Evolutionary conservation across 2,888 invertebrate species (phyloP), one percentile per base, ranked within the genome.

Genomic region (Synanthedon myopaeformis): DNA sequence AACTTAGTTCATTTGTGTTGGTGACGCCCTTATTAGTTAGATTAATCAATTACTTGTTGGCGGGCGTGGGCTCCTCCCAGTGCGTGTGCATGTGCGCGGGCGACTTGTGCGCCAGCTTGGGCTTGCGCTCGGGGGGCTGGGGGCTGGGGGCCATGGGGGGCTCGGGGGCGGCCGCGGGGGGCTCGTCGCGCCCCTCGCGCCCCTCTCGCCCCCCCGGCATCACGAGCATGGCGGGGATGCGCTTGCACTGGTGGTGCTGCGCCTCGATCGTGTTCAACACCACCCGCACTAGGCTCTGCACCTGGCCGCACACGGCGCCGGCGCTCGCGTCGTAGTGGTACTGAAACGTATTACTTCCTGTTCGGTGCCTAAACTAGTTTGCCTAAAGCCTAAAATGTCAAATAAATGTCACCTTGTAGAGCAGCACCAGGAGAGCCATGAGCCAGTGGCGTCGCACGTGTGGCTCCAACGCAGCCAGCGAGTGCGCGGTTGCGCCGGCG

Each of bases 401-500:
- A 35, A 35, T 10, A 35, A 35, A 8, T 35, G 35, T 35, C 19
- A 96, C 97, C 92, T 99, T 99, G 74, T 99, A 99, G 1, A 99
- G 89, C 54, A 99, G 92, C 12, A 99, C 96, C 12, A 98, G 91
- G 17, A 98, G 81, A 1, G 98, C 92, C 90, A 96, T 94, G 13
- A 99, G 91, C 99, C 99, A 99, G 61, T 95, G 94, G 49, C 96
- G 89, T 3, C 99, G 88, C 11, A 93, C 92, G 70, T 96, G 95
- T 0, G 96, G 92, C 74, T 97, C 96, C 56, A 99, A 84, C 61
- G 92, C 91, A 91, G 96, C 96, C 51, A 99, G 88, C 12, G 97
- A 96, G 77, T 96, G 97, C 2, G 75, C 56, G 53, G 66, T 57
- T 13, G 61, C 55, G 53, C 35, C 35, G 13, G 45, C 45, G 59